A percentile compares a stretch with the other conserved stretches of the same genome.
phyloP scores from a whole-genome alignment of 2,113 vertebrate species.

The Chauna torquata region DNA sequence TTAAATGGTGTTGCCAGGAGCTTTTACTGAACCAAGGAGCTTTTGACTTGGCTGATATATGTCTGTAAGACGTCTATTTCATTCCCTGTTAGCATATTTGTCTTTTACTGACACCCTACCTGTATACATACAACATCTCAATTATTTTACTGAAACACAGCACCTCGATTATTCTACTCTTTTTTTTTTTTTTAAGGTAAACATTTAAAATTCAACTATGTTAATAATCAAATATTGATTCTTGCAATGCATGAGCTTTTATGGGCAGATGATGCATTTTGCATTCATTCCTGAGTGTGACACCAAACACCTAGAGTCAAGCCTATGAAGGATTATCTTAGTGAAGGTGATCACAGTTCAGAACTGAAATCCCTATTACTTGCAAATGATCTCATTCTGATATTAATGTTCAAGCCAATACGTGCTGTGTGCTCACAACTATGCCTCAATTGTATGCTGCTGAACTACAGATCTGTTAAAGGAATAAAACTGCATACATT shows the following conservation, averaged over 20 bases:
- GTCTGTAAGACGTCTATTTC: constrained; percentile 16
- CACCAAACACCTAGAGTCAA: neutral
- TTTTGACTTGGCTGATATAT: constrained; percentile 45
- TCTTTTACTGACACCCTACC: constrained; percentile 39
- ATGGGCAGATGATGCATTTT: neutral
- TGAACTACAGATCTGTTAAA: neutral
- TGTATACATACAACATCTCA: neutral
- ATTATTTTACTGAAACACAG: neutral
- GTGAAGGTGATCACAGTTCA: neutral
- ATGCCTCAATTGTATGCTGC: neutral
- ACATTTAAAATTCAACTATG: neutral
- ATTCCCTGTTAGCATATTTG: constrained; percentile 17
- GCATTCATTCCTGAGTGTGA: neutral
- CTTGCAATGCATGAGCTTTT: neutral
- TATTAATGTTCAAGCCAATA: neutral
- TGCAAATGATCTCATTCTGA: constrained; percentile 20
- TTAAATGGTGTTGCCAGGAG: constrained; percentile 61
- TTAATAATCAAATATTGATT: constrained; percentile 33
- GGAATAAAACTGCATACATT: neutral
- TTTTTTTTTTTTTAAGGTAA: neutral
- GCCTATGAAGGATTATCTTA: neutral
- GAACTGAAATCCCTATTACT: neutral
- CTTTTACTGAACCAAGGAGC: constrained; percentile 52
- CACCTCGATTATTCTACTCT: neutral
- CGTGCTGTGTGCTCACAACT: neutral